Evolutionary conservation across 1,140 invertebrate genomes (phyloP).

Genomic region (Pteromalus puparum): DNA sequence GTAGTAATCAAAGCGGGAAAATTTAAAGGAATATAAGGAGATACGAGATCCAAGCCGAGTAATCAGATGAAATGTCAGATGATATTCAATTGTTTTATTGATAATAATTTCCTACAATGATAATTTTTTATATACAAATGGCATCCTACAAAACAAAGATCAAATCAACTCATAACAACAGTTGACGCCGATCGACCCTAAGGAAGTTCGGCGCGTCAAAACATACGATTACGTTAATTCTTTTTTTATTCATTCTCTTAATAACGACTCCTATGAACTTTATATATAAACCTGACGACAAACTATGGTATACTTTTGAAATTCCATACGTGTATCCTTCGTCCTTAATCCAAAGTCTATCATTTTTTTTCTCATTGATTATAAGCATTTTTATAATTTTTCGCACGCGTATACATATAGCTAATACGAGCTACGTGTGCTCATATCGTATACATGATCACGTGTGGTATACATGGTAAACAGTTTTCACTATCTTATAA

Average conservation of each 20-base stretch:
- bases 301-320: slow-evolving; percentile 35
- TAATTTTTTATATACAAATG: slow-evolving; percentile 51
- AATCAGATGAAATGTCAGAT: neutral
- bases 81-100: slow-evolving; percentile 45
- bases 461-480: slow-evolving; percentile 47
- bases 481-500: slow-evolving; percentile 44
- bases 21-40: too few species aligned
- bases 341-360: slow-evolving; percentile 12
- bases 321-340: slow-evolving; percentile 7
- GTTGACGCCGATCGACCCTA: slow-evolving; percentile 30
- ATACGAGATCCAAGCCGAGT: too few species aligned
- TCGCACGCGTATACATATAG: slow-evolving; percentile 1
- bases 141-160: slow-evolving; percentile 50
- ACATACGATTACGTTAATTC: slow-evolving; percentile 42
- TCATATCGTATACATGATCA: neutral
- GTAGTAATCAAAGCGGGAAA: neutral
- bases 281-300: slow-evolving; percentile 37
- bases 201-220: slow-evolving; percentile 29
- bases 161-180: slow-evolving; percentile 51
- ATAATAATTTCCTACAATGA: slow-evolving; percentile 51
- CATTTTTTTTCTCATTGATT: slow-evolving; percentile 12
- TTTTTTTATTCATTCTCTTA: slow-evolving; percentile 20
- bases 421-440: neutral
- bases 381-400: slow-evolving; percentile 11
- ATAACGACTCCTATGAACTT: slow-evolving; percentile 41